Evolutionary conservation across 2,888 invertebrate species (phyloP), one percentile per base, ranked within the genome.

Genomic region (Epirrhoe tristata): DNA sequence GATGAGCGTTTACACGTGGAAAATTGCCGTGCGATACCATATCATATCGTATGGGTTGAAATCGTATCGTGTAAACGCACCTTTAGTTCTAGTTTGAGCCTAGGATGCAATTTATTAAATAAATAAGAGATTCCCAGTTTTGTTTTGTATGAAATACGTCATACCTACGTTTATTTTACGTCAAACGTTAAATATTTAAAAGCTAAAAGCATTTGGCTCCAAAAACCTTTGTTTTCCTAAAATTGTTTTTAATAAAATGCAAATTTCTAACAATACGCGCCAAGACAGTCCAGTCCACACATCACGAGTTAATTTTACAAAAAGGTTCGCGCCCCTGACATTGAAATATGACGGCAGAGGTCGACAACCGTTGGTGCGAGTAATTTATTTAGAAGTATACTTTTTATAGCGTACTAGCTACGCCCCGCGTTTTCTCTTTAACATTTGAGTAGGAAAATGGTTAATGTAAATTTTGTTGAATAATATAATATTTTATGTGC

Each of bases 321-420:
- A 83, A 83, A 82, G 81, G 82, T 81, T 81, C 71, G 73, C 79
- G 73, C 77, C 78, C 65, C 78, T 79, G 78, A 66, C 68, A 70
- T 70, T 79, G 81, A 84, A 77, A 81, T 84, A 83, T 80, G 78
- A 75, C 72, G 78, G 64, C 78, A 80, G 81, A 73, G 81, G 81
- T 82, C 81, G 69, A 77, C 77, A 77, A 77, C 79, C 76, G 78
- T 77, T 79, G 77, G 77, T 71, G 63, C 74, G 55, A 61, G 67
- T 71, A 67, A 71, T 72, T 72, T 72, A 72, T 72, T 70, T 74
- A 68, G 72, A 65, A 64, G 66, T 70, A 63, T 65, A 64, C 63
- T 68, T 72, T 68, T 70, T 72, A 70, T 67, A 56, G 65, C 65
- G 62, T 60, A 58, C 63, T 62, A 46, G 63, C 43, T 57, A 10